A percentile compares a stretch with the other conserved stretches of the same genome.
Evolutionary conservation across 2,113 vertebrate genomes (phyloP).

Genomic region (Oplegnathus fasciatus): DNA sequence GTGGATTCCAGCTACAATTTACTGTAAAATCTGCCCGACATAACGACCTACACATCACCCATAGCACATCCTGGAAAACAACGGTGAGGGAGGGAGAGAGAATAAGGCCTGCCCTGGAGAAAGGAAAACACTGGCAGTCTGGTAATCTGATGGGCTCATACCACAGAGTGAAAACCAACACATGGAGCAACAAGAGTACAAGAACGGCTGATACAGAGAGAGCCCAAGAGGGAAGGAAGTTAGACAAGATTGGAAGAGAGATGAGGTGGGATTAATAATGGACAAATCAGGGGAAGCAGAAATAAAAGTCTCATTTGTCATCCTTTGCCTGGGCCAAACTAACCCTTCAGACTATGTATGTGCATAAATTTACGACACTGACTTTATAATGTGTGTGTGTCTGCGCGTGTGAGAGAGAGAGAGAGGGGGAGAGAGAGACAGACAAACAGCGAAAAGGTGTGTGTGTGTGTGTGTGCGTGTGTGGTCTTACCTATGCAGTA

Average conservation of each 20-base stretch:
- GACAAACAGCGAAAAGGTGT: neutral
- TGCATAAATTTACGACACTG: neutral
- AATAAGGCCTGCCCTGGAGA: constrained; percentile 3
- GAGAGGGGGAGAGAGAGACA: neutral
- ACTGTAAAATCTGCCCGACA: constrained; percentile 9
- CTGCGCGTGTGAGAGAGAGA: neutral
- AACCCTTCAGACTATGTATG: neutral
- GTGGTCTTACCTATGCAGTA: constrained; percentile 95
- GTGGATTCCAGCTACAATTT: constrained; percentile 1
- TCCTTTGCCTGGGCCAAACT: neutral
- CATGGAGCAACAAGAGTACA: constrained; percentile 13
- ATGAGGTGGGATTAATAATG: constrained; percentile 17
- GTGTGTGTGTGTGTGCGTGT: constrained; percentile 7
- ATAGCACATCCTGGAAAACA: constrained; percentile 5
- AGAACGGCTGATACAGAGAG: neutral
- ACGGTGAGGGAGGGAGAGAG: neutral
- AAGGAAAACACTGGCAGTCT: constrained; percentile 17
- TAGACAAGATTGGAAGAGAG: constrained; percentile 8
- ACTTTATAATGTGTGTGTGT: neutral
- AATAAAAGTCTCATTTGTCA: constrained; percentile 35
- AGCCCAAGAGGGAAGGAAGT: neutral
- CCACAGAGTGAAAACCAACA: constrained; percentile 3
- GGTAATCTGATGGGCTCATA: constrained; percentile 54
- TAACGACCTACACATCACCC: constrained; percentile 2
- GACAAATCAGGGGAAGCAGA: constrained; percentile 26